Conservation (phyloP, 2,113 vertebrate species). For the Corynorhinus townsendii region DNA sequence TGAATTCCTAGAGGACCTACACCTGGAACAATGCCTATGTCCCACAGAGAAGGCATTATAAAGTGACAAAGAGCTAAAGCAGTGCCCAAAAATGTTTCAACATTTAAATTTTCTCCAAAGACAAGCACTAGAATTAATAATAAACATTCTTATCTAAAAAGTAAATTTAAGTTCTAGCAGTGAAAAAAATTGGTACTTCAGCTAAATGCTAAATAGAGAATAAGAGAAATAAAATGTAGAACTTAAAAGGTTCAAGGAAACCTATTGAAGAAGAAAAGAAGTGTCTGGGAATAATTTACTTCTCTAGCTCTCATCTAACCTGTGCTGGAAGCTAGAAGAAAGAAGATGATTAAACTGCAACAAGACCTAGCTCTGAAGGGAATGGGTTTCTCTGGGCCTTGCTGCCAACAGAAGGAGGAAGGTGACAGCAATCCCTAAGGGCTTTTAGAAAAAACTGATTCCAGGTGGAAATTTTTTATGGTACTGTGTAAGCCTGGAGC, state of each 20-base stretch:
- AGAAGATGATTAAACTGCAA: slow-evolving; percentile 59
- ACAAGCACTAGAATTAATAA: slow-evolving; percentile 36
- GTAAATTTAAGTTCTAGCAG: neutral
- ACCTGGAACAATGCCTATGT: slow-evolving; percentile 30
- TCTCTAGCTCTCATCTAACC: slow-evolving; percentile 34
- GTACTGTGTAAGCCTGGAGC: slow-evolving; percentile 28
- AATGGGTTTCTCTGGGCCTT: slow-evolving; percentile 47
- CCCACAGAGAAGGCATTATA: slow-evolving; percentile 38
- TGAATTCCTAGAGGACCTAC: slow-evolving; percentile 16
- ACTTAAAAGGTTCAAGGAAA: slow-evolving; percentile 29
- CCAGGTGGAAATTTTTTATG: slow-evolving; percentile 67
- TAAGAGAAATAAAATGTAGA: slow-evolving; percentile 24
- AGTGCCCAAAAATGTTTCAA: slow-evolving; percentile 20
- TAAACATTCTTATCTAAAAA: slow-evolving; percentile 45
- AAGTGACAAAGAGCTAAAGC: neutral
- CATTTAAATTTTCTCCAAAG: slow-evolving; percentile 29
- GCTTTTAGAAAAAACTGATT: slow-evolving; percentile 65
- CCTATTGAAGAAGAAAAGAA: neutral
- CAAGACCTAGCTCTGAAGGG: slow-evolving; percentile 34
- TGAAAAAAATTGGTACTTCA: slow-evolving; percentile 31
- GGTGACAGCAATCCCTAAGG: slow-evolving; percentile 57
- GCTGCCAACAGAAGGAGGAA: slow-evolving; percentile 23
- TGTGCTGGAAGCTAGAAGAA: slow-evolving; percentile 45
- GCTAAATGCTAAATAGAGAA: slow-evolving; percentile 30
- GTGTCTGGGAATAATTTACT: slow-evolving; percentile 59